Percentiles rank a stretch among this genome's conserved stretches.
Conservation (phyloP, 2,113 vertebrate species). For the Corythaeola cristata region DNA sequence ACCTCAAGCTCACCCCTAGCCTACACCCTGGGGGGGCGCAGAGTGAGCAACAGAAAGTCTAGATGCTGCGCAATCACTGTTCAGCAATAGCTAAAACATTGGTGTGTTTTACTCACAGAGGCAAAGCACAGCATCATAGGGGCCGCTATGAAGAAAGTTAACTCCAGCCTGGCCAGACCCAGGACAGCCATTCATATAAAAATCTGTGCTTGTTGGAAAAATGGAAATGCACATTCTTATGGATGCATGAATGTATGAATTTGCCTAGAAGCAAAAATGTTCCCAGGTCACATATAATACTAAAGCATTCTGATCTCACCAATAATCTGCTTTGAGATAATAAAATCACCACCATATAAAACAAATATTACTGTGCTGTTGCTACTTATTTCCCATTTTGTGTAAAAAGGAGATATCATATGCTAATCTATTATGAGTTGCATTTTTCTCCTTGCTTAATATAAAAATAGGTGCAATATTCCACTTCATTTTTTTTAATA, state of each 20-base stretch:
- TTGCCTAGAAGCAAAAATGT: background rate
- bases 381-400: background rate
- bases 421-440: background rate
- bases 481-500: background rate
- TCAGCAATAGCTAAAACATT: accelerated
- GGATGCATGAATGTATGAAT: accelerated
- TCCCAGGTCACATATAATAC: background rate
- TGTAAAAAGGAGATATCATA: background rate
- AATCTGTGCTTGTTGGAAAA: background rate
- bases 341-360: background rate
- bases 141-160: background rate
- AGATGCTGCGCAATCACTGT: background rate
- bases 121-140: background rate
- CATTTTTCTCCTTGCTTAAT: background rate
- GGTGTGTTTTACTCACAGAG: background rate
- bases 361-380: background rate
- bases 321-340: background rate
- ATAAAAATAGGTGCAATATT: background rate
- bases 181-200: background rate
- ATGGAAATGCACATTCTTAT: background rate
- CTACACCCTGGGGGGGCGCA: accelerated
- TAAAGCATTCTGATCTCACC: background rate
- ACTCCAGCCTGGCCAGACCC: background rate
- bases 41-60: background rate
- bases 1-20: background rate